Evolutionary conservation across 2,113 vertebrate species (phyloP).

Genomic region (Mormyrus iriodes): DNA sequence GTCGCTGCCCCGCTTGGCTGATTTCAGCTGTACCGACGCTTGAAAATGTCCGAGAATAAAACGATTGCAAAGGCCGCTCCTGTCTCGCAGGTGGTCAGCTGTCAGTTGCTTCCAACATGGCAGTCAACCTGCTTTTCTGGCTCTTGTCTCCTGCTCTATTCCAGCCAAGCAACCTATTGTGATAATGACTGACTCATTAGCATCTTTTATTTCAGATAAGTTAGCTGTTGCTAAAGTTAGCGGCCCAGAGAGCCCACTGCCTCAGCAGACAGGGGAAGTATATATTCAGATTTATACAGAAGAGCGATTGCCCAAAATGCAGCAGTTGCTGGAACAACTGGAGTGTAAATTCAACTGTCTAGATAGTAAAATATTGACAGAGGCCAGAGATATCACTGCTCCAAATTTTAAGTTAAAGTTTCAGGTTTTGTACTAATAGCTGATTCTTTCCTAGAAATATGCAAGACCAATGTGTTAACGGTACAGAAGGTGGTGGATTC

Average conservation of each 20-base stretch:
- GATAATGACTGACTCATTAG: constrained; percentile 6
- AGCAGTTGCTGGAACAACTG: background rate
- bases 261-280: background rate
- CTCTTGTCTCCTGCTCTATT: background rate
- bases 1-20: constrained; percentile 50
- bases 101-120: background rate
- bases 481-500: background rate
- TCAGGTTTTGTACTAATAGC: background rate
- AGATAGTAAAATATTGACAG: background rate
- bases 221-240: background rate
- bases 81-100: background rate
- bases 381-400: background rate
- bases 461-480: background rate
- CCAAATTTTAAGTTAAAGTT: background rate
- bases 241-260: background rate
- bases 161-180: background rate
- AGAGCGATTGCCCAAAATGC: background rate
- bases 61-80: background rate
- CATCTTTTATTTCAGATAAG: background rate
- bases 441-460: background rate
- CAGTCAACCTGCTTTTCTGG: background rate
- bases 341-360: background rate
- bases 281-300: background rate
- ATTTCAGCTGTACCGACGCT: constrained; percentile 48
- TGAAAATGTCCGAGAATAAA: background rate